These are phyloP conservation scores for Melangyna quadrimaculata DNA, from an alignment of 2,888 invertebrate species.

Conservation along the genomic window DNA sequence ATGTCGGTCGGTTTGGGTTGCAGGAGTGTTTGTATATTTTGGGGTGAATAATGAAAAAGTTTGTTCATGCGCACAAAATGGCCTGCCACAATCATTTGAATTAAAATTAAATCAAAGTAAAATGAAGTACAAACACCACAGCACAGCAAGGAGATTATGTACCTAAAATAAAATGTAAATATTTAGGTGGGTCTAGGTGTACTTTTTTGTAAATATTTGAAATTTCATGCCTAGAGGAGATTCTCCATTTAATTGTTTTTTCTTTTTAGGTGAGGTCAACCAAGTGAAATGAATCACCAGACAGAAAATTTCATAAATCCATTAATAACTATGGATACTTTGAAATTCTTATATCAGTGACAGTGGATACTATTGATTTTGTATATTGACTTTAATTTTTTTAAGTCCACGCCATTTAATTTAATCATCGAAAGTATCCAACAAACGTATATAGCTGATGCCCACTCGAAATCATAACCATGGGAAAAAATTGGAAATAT, in stretches of 20 bases:
- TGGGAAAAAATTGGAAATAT: not conserved
- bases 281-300: not conserved
- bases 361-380: not conserved
- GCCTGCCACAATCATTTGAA: not conserved
- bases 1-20: not conserved
- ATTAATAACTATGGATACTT: not conserved
- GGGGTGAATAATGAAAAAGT: not conserved
- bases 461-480: not conserved
- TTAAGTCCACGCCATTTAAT: not conserved
- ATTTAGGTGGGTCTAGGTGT: too few species aligned
- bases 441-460: not conserved
- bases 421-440: not conserved
- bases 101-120: not conserved
- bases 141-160: not conserved
- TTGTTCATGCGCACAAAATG: slow-evolving; percentile 6
- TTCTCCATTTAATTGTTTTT: not conserved
- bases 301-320: not conserved
- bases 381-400: not conserved
- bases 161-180: not conserved
- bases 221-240: not conserved
- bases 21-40: not conserved
- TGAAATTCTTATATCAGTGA: not conserved
- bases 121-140: not conserved
- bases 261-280: not conserved
- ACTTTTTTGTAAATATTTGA: not conserved